Base-by-base conservation (phyloP, 2,113 vertebrate species). In the Podilymbus podiceps region DNA sequence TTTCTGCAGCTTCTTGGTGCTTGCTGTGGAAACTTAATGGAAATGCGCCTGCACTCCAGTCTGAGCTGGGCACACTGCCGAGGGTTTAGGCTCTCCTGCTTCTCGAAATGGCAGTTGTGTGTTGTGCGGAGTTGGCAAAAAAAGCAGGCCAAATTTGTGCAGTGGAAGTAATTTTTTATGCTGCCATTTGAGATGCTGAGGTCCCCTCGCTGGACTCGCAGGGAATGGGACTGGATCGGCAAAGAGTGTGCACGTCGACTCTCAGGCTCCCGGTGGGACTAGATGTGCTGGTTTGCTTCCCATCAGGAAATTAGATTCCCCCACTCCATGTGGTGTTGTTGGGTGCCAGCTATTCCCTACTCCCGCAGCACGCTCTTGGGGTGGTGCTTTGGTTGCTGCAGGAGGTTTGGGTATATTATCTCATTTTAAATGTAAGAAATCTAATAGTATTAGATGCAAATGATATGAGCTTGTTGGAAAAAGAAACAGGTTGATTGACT, bases 121-220 rank as follows among this genome's bases (percentile, higher is more conserved):
- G 7, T 35, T 40, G 22, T 44, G n/a, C 55, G 42, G 47, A 40
- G 31, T 3, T 81, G 64, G 60, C 38, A 69, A 12, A 85, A 74
- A 74, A 47, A 44, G 8, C 31, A 77, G 74, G 17, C 60, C 53
- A 33, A 56, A 5, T 64, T 63, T 31, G 47, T 52, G 47, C 2
- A 1, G 53, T 62, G 42, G 49, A 40, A 78, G 50, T 46, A 25
- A 33, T 49, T 72, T 50, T 53, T 47, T 40, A 49, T 38, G 50
- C 72, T 44, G 27, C 23, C 35, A 2, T 12, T 8, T 8, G 18
- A 40, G 69, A 6, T 55, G 47, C 24, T 35, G 33, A 59, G 58
- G 30, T 20, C 17, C 4, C 42, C 22, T 49, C 0, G 1, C 52
- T 49, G 20, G 63, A 42, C 31, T 91, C 0, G 0, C 3, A 5